phyloP scores from a whole-genome alignment of 2,888 invertebrate genomes.

The Anthrax anthrax region DNA sequence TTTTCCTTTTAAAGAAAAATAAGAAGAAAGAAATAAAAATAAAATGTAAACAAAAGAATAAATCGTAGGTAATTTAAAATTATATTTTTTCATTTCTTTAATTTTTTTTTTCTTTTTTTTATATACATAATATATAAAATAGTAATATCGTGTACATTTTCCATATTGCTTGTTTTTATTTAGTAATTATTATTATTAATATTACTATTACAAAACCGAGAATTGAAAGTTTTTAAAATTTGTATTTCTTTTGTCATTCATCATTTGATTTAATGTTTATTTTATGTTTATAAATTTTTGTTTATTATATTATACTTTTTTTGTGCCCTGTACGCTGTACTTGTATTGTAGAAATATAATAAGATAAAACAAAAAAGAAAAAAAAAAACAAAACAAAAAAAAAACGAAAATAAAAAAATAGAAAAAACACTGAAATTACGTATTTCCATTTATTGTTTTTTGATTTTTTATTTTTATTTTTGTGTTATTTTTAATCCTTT shows the following conservation, averaged over 20 bases:
- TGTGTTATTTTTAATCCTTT: background rate
- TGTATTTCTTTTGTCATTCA: background rate
- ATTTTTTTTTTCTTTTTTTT: slow-evolving; percentile 4
- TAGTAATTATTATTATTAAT: too few relatives aligned
- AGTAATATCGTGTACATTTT: background rate
- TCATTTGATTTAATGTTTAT: slow-evolving; percentile 3
- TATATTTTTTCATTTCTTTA: slow-evolving; percentile 1
- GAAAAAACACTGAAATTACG: slow-evolving; percentile 5
- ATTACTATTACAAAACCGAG: too few relatives aligned
- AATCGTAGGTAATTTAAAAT: background rate
- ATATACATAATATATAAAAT: background rate
- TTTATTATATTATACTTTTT: slow-evolving; percentile 12
- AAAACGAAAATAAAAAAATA: slow-evolving; percentile 13
- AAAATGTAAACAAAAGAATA: slow-evolving; percentile 4
- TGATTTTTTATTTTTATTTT: slow-evolving; percentile 2
- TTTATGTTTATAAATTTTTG: slow-evolving; percentile 1
- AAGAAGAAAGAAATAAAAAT: slow-evolving; percentile 4
- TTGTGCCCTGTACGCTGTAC: slow-evolving; percentile 34
- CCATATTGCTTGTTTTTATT: background rate
- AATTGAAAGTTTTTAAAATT: too few relatives aligned
- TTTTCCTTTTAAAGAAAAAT: slow-evolving; percentile 9
- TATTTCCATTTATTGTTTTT: background rate
- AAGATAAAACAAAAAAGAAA: slow-evolving; percentile 28
- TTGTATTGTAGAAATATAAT: slow-evolving; percentile 36
- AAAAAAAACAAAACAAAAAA: slow-evolving; percentile 21